phyloP scores from a whole-genome alignment of 2,888 invertebrate species.

The Cheilosia impressa region DNA sequence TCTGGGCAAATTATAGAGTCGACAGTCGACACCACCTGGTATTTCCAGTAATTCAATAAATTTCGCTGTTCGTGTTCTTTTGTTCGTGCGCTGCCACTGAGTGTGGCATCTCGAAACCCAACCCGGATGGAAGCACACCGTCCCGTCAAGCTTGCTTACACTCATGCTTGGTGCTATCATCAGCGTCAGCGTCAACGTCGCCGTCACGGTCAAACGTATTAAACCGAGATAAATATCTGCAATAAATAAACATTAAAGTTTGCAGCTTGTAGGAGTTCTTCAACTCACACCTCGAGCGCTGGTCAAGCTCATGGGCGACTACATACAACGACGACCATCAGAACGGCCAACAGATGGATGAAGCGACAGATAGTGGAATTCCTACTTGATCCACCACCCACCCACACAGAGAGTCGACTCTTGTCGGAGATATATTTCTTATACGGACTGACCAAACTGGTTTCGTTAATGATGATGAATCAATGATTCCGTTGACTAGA shows the following conservation, averaged over 20 bases:
- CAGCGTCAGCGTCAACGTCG: conserved; percentile 3
- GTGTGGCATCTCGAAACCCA: conserved; percentile 30
- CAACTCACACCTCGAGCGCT: conserved; percentile 66
- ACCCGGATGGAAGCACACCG: conserved; percentile 59
- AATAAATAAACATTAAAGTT: conserved; percentile 73
- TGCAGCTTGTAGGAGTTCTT: conserved; percentile 70
- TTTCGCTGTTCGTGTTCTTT: conserved; percentile 49
- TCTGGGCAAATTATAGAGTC: conserved; percentile 28
- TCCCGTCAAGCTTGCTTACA: conserved; percentile 46
- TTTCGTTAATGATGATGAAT: conserved; percentile 74
- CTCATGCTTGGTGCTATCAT: conserved; percentile 12
- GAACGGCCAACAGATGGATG: conserved; percentile 37
- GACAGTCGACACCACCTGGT: conserved; percentile 55
- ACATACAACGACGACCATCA: conserved; percentile 3
- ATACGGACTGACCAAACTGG: conserved; percentile 51
- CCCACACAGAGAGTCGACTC: conserved; percentile 44
- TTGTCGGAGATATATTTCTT: conserved; percentile 29
- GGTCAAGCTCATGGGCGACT: conserved; percentile 65
- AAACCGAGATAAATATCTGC: conserved; percentile 72
- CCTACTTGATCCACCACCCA: conserved; percentile 62
- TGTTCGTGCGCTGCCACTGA: conserved; percentile 55
- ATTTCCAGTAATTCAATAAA: conserved; percentile 72
- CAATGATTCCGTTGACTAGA: conserved; percentile 75
- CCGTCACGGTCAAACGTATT: conserved; percentile 71
- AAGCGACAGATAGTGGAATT: conserved; percentile 61